phyloP scores from a whole-genome alignment of 2,113 vertebrate genomes.

The Hippocampus abdominalis region DNA sequence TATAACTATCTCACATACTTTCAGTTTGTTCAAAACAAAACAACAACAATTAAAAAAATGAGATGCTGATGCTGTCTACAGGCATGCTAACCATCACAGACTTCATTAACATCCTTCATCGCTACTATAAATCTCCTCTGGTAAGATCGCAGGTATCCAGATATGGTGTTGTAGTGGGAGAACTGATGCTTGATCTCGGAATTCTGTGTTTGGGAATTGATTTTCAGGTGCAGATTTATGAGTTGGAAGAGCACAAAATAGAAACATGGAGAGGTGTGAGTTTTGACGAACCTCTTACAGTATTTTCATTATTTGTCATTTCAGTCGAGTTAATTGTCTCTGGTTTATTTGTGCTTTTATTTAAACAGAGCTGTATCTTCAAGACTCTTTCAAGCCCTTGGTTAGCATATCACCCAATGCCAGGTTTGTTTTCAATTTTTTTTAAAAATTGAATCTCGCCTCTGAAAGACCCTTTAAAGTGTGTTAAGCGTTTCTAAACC shows the following conservation, averaged over 20 bases:
- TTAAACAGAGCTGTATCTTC: constrained; percentile 86
- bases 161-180: neutral
- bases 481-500: neutral
- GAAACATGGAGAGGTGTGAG: constrained; percentile 95
- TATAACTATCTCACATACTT: neutral
- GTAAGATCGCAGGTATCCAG: constrained; percentile 65
- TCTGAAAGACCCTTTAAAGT: neutral
- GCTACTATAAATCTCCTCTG: constrained; percentile 96
- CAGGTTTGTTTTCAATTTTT: constrained; percentile 71
- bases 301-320: neutral
- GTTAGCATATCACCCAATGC: constrained; percentile 95
- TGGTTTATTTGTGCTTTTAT: constrained; percentile 8
- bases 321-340: neutral
- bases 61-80: constrained; percentile 37
- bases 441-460: neutral
- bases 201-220: neutral
- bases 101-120: constrained; percentile 97
- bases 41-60: neutral
- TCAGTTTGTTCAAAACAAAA: neutral
- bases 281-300: neutral
- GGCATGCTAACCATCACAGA: constrained; percentile 98
- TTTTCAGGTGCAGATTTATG: constrained; percentile 93
- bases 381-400: constrained; percentile 94
- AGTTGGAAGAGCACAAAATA: constrained; percentile 97
- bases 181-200: neutral